Percentiles rank a stretch among this genome's conserved stretches.
Conservation (phyloP, 2,797 vertebrate species). For the Hozukius guyotensis region DNA sequence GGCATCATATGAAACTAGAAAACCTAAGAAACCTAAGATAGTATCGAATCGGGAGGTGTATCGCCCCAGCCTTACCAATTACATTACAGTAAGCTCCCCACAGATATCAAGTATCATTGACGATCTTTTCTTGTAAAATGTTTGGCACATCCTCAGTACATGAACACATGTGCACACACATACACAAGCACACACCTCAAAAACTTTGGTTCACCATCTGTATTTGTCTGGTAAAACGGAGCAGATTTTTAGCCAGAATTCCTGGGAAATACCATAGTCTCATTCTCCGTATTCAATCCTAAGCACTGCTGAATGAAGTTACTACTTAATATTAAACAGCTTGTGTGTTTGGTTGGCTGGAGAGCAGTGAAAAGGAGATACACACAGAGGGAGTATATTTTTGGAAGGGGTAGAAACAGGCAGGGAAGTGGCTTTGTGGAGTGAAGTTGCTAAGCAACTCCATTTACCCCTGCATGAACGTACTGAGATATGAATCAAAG, state of each 20-base stretch:
- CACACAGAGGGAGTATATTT: constrained; percentile 8
- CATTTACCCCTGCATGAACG: constrained; percentile 33
- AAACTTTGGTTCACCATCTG: not conserved
- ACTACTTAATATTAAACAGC: not conserved
- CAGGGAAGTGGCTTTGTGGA: constrained; percentile 30
- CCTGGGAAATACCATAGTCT: not conserved
- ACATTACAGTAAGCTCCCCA: no score
- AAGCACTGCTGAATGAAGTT: not conserved
- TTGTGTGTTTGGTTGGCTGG: not conserved
- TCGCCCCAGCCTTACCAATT: no score
- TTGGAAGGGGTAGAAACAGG: constrained; percentile 18
- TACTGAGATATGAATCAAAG: constrained; percentile 49
- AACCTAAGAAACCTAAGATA: no score
- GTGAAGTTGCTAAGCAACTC: constrained; percentile 74
- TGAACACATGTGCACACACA: not conserved
- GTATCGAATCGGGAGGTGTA: no score
- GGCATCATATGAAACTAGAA: no score
- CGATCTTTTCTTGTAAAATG: no score
- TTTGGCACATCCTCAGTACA: no score
- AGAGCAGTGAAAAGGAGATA: not conserved
- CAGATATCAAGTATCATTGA: no score
- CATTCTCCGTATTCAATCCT: not conserved
- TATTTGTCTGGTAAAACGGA: not conserved
- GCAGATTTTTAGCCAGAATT: no score
- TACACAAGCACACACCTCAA: not conserved